phyloP scores from a whole-genome alignment of 2,113 vertebrate species.

The Pachycephala philippinensis region DNA sequence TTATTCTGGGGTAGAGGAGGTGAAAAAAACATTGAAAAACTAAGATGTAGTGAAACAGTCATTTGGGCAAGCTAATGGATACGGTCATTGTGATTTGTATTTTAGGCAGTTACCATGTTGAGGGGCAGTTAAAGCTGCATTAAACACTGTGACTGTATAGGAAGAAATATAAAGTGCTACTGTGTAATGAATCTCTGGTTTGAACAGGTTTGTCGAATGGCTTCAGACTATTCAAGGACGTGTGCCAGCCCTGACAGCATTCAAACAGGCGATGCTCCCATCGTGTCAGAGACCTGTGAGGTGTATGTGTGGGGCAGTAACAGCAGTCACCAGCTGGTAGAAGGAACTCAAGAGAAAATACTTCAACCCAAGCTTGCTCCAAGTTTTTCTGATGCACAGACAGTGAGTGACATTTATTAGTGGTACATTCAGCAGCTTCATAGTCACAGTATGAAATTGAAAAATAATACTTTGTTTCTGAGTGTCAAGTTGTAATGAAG shows the following conservation, averaged over 20 bases:
- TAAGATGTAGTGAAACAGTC: background rate
- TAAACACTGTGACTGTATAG: background rate
- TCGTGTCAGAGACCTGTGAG: constrained; percentile 94
- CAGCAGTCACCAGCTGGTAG: constrained; percentile 85
- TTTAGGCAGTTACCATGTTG: background rate
- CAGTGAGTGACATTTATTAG: constrained; percentile 67
- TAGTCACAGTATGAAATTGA: background rate
- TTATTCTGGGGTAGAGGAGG: background rate
- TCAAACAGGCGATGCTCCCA: constrained; percentile 86
- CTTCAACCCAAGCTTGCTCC: constrained; percentile 83
- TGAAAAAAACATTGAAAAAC: background rate
- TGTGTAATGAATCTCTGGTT: background rate
- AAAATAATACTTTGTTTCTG: background rate
- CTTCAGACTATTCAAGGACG: constrained; percentile 89
- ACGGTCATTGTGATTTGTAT: background rate
- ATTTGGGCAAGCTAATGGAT: background rate
- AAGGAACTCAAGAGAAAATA: constrained; percentile 87
- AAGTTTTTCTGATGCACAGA: constrained; percentile 86
- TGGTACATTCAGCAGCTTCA: background rate
- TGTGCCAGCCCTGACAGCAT: constrained; percentile 97
- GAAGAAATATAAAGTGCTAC: background rate
- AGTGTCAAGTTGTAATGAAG: background rate
- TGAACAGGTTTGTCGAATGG: constrained; percentile 86
- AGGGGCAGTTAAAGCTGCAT: background rate
- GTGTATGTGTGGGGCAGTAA: constrained; percentile 89